Conservation (phyloP, 2,797 vertebrate genomes). For the Alca torda region DNA sequence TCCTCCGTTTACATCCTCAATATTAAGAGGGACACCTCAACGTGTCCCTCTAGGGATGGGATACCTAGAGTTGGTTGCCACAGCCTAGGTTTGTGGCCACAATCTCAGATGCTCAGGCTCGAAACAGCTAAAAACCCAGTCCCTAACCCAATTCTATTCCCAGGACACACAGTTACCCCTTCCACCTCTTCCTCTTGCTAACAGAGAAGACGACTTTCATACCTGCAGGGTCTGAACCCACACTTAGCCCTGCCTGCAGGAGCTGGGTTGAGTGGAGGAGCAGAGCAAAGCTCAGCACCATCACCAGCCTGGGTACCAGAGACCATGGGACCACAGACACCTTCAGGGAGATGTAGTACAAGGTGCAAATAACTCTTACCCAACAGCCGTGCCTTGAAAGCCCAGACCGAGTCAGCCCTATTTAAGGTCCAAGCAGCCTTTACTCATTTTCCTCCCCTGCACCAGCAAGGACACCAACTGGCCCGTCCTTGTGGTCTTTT, state of each 20-base stretch:
- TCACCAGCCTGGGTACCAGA: background rate
- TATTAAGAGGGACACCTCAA: background rate
- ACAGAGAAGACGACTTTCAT: background rate
- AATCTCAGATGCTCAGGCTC: background rate
- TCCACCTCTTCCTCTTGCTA: background rate
- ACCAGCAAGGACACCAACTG: background rate
- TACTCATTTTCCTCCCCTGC: background rate
- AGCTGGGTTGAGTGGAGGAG: background rate
- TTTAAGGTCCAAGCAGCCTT: background rate
- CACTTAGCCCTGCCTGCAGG: background rate
- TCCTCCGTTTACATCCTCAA: background rate
- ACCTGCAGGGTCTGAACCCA: background rate
- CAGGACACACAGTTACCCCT: background rate
- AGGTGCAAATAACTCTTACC: background rate
- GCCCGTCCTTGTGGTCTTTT: background rate
- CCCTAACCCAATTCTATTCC: background rate
- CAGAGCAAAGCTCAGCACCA: background rate
- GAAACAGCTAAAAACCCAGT: background rate
- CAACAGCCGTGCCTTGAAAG: background rate
- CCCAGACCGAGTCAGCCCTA: background rate
- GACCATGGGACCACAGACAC: background rate
- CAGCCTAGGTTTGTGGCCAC: background rate
- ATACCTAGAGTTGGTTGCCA: background rate
- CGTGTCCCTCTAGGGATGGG: no score
- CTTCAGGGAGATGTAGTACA: background rate